phyloP scores from a whole-genome alignment of 2,797 vertebrate species.

The Muraenolepis orangiensis region DNA sequence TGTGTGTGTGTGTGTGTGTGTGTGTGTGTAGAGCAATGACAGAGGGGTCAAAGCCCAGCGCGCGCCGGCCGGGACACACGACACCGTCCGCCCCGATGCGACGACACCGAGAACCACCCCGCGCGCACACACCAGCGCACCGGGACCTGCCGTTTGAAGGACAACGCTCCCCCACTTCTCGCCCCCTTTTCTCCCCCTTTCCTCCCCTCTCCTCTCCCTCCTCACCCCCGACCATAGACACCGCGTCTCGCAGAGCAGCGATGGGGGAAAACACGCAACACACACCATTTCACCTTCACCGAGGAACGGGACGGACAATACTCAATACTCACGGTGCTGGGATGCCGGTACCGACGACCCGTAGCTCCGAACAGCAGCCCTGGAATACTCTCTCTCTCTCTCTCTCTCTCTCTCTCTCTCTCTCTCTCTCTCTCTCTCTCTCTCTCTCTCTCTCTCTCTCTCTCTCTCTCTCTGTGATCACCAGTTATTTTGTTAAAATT shows the following conservation, averaged over 20 bases:
- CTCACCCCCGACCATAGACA: slow-evolving; percentile 54
- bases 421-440: slow-evolving; percentile 22
- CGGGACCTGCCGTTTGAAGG: not conserved
- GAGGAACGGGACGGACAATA: slow-evolving; percentile 38
- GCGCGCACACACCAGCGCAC: slow-evolving; percentile 6
- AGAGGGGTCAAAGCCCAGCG: slow-evolving; percentile 73
- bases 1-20: slow-evolving; percentile 12
- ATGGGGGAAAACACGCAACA: no score
- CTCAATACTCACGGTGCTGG: slow-evolving; percentile 36
- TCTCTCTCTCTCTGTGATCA: slow-evolving; percentile 29
- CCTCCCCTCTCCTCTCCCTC: no score
- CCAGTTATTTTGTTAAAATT: slow-evolving; percentile 78
- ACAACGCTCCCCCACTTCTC: slow-evolving; percentile 67
- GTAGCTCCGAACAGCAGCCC: slow-evolving; percentile 59
- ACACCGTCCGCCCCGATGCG: slow-evolving; percentile 19
- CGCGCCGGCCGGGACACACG: slow-evolving; percentile 40
- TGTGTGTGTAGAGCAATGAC: slow-evolving; percentile 76
- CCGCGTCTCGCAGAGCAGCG: no score
- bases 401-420: slow-evolving; percentile 20
- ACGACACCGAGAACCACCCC: slow-evolving; percentile 27
- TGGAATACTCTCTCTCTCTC: slow-evolving; percentile 37
- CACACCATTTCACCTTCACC: no score
- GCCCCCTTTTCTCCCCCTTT: no score
- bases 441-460: slow-evolving; percentile 44
- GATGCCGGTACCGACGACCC: slow-evolving; percentile 42